A percentile compares a stretch with the other conserved stretches of the same genome.
Evolutionary conservation across 1,140 invertebrate species (phyloP).

Genomic region (Ostrea edulis): DNA sequence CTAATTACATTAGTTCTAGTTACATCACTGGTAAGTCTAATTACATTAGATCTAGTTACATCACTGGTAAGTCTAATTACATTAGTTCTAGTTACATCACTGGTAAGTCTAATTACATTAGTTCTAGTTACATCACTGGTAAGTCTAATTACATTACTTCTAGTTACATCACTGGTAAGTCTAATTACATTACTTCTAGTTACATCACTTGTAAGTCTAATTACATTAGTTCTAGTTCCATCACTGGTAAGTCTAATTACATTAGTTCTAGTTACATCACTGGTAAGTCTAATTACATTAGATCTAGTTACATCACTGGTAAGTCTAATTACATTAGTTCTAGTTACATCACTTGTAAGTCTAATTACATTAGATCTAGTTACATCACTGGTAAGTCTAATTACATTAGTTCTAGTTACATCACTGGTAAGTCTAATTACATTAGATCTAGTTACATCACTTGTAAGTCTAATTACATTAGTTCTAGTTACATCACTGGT

Average conservation of each 20-base stretch:
- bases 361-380: conserved; percentile 51
- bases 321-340: no score
- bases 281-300: conserved; percentile 49
- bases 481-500: conserved; percentile 67
- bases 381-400: conserved; percentile 63
- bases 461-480: not conserved
- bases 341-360: no score
- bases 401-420: not conserved
- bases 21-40: conserved; percentile 26
- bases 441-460: no score
- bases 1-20: no score
- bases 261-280: conserved; percentile 64
- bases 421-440: not conserved
- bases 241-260: not conserved
- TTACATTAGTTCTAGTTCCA: no score
- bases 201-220: not conserved
- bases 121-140: no score
- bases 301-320: not conserved
- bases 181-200: not conserved
- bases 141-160: conserved; percentile 38
- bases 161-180: conserved; percentile 66
- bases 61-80: conserved; percentile 58
- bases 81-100: not conserved
- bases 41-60: conserved; percentile 58
- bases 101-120: not conserved